phyloP scores from a whole-genome alignment of 2,888 invertebrate genomes.

The Ophion ventricosus region DNA sequence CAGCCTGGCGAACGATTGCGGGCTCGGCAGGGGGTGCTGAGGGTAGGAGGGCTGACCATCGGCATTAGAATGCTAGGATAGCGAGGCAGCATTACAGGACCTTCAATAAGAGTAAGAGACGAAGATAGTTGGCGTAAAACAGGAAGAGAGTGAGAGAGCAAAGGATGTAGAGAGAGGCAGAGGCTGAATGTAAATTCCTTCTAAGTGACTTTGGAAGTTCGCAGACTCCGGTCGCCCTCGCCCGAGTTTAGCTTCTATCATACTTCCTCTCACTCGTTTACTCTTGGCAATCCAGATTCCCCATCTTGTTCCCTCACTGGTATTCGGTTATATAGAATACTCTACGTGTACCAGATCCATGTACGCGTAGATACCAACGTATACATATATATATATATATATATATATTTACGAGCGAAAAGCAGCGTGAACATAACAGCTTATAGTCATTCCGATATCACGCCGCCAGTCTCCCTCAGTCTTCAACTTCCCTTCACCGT shows the following conservation, averaged over 20 bases:
- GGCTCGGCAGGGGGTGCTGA: too few relatives aligned
- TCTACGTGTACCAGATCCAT: not conserved
- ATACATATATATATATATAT: conserved; percentile 46
- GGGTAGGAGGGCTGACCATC: conserved; percentile 17
- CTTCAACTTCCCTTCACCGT: conserved; percentile 42
- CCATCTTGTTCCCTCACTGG: conserved; percentile 21
- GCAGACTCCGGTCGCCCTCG: conserved; percentile 61
- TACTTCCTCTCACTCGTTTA: conserved; percentile 12
- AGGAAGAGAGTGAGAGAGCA: not conserved
- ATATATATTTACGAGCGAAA: conserved; percentile 35
- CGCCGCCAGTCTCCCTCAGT: conserved; percentile 44
- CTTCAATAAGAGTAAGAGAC: conserved; percentile 5
- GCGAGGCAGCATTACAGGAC: conserved; percentile 20
- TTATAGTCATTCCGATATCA: conserved; percentile 69
- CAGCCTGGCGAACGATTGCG: conserved; percentile 3
- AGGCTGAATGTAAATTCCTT: conserved; percentile 72
- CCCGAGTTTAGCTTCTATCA: conserved; percentile 34
- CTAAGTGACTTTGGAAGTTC: conserved; percentile 74
- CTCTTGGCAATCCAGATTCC: conserved; percentile 32
- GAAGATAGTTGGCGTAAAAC: conserved; percentile 13
- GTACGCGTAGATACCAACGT: not conserved
- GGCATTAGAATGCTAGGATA: conserved; percentile 15
- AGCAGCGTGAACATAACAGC: conserved; percentile 66
- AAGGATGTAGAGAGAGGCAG: not conserved
- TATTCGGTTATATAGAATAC: conserved; percentile 43